Conservation (phyloP, 2,113 vertebrate genomes). For the Microcebus jonahi region DNA sequence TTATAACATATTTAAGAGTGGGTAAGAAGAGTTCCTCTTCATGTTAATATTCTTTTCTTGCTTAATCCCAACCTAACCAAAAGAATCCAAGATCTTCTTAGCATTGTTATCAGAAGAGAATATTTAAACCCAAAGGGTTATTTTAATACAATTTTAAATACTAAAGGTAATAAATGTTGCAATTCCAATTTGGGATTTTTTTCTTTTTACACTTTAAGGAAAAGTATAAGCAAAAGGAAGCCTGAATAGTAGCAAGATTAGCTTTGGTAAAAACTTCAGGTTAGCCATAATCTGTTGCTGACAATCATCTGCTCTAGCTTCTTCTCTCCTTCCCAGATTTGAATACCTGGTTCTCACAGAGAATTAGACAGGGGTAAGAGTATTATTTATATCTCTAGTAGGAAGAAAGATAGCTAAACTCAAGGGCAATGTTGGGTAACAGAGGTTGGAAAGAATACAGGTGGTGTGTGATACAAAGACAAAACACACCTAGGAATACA, state of each 20-base stretch:
- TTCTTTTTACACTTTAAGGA: constrained; percentile 7
- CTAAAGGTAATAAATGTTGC: not conserved
- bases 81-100: not conserved
- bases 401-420: not conserved
- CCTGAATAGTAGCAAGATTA: not conserved
- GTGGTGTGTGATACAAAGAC: not conserved
- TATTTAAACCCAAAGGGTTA: constrained; percentile 46
- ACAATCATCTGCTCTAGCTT: not conserved
- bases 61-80: constrained; percentile 6
- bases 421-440: not conserved
- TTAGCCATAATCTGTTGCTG: not conserved
- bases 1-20: constrained; percentile 39
- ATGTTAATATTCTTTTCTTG: constrained; percentile 21
- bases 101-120: not conserved
- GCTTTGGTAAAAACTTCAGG: not conserved
- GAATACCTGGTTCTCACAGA: not conserved
- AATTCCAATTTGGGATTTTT: not conserved
- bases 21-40: not conserved
- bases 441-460: not conserved
- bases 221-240: not conserved
- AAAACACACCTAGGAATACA: not conserved
- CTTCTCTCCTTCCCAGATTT: not conserved
- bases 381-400: not conserved
- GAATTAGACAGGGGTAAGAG: not conserved
- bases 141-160: constrained; percentile 40